phyloP scores from a whole-genome alignment of 92 coral and sea anemone genomes.

The Bergia puertoricense region DNA sequence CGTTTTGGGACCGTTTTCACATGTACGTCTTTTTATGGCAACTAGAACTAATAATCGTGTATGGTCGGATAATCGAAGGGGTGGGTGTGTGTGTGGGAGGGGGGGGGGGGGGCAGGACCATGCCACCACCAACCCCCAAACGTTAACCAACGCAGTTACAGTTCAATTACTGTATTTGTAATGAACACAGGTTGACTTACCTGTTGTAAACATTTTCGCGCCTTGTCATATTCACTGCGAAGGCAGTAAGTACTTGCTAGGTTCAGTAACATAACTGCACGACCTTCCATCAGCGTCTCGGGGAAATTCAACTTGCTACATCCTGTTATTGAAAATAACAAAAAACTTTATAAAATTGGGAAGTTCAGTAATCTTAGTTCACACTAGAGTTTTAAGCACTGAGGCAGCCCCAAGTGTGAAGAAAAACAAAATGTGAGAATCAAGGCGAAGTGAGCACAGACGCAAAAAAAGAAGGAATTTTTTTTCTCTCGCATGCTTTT shows the following conservation, averaged over 20 bases:
- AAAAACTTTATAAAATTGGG: neutral
- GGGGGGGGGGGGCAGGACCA: too few relatives aligned
- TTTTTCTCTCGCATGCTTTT: too few relatives aligned
- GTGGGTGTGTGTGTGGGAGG: neutral
- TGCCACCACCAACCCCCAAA: neutral
- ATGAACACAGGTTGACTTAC: conserved; percentile 26
- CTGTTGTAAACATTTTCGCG: conserved; percentile 87
- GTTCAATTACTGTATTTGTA: neutral
- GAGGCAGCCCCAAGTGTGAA: too few relatives aligned
- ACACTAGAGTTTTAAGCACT: too few relatives aligned
- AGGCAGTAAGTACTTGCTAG: conserved; percentile 90
- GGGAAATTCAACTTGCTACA: conserved; percentile 83
- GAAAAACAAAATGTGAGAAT: too few relatives aligned
- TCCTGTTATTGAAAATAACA: conserved; percentile 46
- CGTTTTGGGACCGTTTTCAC: neutral
- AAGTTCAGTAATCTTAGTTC: too few relatives aligned
- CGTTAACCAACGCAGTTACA: neutral
- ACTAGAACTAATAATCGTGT: neutral
- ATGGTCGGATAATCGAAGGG: too few relatives aligned
- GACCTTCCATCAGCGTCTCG: conserved; percentile 75
- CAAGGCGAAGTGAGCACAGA: too few relatives aligned
- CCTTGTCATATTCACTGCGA: conserved; percentile 91
- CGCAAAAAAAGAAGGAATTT: too few relatives aligned
- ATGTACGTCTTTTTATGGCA: neutral
- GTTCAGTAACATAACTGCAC: conserved; percentile 78